A percentile compares a stretch with the other conserved stretches of the same genome.
Conservation (phyloP, 2,113 vertebrate species). For the Heliornis fulica region DNA sequence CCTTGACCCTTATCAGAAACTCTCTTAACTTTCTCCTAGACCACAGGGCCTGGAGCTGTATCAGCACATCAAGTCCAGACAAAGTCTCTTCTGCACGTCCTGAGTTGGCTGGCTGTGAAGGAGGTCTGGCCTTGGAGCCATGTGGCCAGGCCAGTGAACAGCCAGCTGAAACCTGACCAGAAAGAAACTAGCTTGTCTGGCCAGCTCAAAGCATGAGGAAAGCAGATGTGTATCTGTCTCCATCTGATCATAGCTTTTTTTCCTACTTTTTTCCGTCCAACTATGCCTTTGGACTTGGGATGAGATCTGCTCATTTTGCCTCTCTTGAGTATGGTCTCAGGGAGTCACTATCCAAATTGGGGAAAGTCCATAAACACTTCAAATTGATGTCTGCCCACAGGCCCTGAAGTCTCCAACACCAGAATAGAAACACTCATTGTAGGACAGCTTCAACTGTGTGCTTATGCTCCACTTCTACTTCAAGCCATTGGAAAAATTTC, state of each 20-base stretch:
- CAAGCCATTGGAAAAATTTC: fast-evolving
- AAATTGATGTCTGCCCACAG: not conserved
- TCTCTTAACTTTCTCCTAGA: not conserved
- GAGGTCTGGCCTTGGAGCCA: not conserved
- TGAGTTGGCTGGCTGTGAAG: not conserved
- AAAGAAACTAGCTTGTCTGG: not conserved
- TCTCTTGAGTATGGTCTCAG: not conserved
- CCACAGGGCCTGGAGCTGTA: not conserved
- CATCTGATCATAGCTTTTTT: not conserved
- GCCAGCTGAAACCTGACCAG: not conserved
- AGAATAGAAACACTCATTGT: not conserved
- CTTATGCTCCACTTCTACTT: not conserved
- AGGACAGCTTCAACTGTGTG: not conserved
- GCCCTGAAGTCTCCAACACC: not conserved
- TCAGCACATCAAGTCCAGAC: not conserved
- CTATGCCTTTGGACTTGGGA: not conserved
- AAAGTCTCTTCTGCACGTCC: not conserved
- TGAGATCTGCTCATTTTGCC: not conserved
- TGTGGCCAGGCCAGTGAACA: not conserved
- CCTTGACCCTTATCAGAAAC: not conserved
- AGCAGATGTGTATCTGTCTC: not conserved
- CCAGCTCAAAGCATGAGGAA: not conserved
- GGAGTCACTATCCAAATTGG: not conserved
- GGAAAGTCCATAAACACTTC: not conserved
- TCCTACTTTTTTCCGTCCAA: not conserved